Evolutionary conservation across 2,113 vertebrate species (phyloP).

Genomic region (Urocynchramus pylzowi): DNA sequence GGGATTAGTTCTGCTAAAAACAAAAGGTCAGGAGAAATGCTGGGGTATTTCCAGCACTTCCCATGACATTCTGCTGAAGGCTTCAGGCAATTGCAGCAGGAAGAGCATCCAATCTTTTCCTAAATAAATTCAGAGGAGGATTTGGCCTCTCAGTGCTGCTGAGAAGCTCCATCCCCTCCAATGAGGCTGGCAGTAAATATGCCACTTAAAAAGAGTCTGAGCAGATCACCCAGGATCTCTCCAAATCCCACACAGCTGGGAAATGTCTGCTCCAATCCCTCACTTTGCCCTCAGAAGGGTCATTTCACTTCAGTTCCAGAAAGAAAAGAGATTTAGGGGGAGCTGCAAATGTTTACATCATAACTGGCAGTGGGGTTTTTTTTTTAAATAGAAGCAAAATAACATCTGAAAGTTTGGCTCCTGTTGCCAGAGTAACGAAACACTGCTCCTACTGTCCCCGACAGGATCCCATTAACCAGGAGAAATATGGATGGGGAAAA

Average conservation of each 20-base stretch:
- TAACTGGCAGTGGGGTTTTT: conserved; percentile 24
- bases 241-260: not conserved
- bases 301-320: not conserved
- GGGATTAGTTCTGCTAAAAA: not conserved
- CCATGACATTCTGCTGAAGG: not conserved
- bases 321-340: not conserved
- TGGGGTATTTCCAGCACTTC: not conserved
- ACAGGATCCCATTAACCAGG: not conserved
- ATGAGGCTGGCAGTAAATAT: conserved; percentile 35
- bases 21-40: not conserved
- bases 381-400: not conserved
- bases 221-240: not conserved
- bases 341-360: conserved; percentile 55
- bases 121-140: not conserved
- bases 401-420: conserved; percentile 50
- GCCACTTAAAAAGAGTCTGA: not conserved
- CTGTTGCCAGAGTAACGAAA: conserved; percentile 62
- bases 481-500: not conserved
- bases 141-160: not conserved
- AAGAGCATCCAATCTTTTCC: not conserved
- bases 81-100: not conserved
- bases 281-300: not conserved
- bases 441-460: conserved; percentile 35
- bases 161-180: not conserved
- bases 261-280: not conserved